These are phyloP conservation scores for Trichonephila clavipes DNA, from an alignment of 1,140 invertebrate species.

Conservation along the genomic window DNA sequence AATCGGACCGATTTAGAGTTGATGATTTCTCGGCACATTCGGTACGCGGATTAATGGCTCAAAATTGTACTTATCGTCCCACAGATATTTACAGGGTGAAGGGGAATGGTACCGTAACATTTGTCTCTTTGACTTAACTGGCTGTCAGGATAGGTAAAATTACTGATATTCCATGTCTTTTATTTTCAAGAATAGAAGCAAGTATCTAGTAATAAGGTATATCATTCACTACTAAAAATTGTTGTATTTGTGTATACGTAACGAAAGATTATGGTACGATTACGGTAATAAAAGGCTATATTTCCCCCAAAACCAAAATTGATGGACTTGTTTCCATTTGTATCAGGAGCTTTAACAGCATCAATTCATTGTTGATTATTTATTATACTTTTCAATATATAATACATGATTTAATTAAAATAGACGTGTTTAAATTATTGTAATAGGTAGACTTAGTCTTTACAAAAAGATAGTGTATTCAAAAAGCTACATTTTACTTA, in stretches of 20 bases:
- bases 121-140: conserved; percentile 16
- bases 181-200: conserved; percentile 12
- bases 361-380: too few species aligned
- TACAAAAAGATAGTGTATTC: too few species aligned
- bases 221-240: not conserved
- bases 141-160: not conserved
- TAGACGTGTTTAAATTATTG: too few species aligned
- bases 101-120: not conserved
- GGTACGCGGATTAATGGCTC: conserved; percentile 14
- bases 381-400: too few species aligned
- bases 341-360: too few species aligned
- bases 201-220: not conserved
- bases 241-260: not conserved
- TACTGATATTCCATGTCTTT: not conserved
- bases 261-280: too few species aligned
- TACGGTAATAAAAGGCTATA: too few species aligned
- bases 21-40: conserved; percentile 15
- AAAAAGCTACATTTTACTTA: too few species aligned
- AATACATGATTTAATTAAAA: too few species aligned
- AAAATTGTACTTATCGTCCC: conserved; percentile 33
- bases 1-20: conserved; percentile 37
- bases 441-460: too few species aligned
- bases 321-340: too few species aligned
- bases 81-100: conserved; percentile 35
- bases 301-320: too few species aligned